Conservation (phyloP, 1,140 invertebrate genomes). For the Ericerus pela region DNA sequence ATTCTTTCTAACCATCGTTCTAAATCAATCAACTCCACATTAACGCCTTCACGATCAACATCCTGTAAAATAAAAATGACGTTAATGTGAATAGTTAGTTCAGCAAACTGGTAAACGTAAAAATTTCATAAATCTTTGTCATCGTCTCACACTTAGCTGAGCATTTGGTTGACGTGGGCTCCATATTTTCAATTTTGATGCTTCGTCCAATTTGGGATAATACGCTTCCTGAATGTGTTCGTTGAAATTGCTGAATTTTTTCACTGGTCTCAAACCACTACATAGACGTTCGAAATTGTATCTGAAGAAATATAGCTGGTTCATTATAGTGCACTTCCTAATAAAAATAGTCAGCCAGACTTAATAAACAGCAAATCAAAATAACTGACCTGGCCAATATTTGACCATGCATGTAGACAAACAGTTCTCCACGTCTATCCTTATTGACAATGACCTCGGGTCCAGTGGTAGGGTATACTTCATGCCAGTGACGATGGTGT, state of each 20-base stretch:
- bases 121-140: not conserved
- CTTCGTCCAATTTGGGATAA: conserved; percentile 50
- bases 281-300: conserved; percentile 52
- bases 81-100: not conserved
- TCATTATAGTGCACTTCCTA: not conserved
- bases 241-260: conserved; percentile 41
- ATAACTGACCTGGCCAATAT: conserved; percentile 33
- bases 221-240: conserved; percentile 50
- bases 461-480: conserved; percentile 31
- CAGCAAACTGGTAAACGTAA: not conserved
- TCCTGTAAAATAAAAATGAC: conserved; percentile 30
- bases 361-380: not conserved
- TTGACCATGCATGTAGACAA: conserved; percentile 59
- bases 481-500: conserved; percentile 60
- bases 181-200: conserved; percentile 44
- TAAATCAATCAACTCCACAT: conserved; percentile 48
- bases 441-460: conserved; percentile 39
- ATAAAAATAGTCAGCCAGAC: not conserved
- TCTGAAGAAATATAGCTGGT: conserved; percentile 29
- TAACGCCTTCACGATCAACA: conserved; percentile 46
- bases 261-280: conserved; percentile 40
- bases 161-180: conserved; percentile 42
- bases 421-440: conserved; percentile 52
- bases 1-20: conserved; percentile 60
- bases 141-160: conserved; percentile 27